phyloP scores from a whole-genome alignment of 2,888 invertebrate species.

The Notodonta ziczac region DNA sequence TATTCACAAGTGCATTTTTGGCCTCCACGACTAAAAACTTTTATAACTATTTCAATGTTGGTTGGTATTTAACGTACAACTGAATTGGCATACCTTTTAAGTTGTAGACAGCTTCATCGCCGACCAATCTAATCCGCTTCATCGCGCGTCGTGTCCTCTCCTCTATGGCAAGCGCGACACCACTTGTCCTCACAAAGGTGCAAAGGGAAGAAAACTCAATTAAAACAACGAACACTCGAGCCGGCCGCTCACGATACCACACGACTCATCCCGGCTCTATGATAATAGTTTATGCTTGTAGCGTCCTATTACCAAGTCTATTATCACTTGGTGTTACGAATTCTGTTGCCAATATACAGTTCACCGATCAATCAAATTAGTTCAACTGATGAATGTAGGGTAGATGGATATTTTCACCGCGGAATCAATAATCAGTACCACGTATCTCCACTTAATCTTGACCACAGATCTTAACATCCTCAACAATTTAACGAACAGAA shows the following conservation, averaged over 20 bases:
- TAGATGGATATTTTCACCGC: too few relatives aligned
- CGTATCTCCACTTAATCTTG: neutral
- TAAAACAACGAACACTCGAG: conserved; percentile 66
- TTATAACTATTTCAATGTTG: too few relatives aligned
- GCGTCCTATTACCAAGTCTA: neutral
- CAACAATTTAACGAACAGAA: conserved; percentile 31
- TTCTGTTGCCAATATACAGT: neutral
- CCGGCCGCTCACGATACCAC: conserved; percentile 60
- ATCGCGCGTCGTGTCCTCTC: conserved; percentile 29
- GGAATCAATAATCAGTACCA: too few relatives aligned
- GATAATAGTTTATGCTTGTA: conserved; percentile 13
- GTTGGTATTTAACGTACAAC: too few relatives aligned
- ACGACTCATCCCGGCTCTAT: conserved; percentile 57
- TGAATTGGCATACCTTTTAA: too few relatives aligned
- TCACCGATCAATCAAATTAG: neutral
- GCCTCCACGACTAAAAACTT: too few relatives aligned
- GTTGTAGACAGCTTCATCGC: neutral
- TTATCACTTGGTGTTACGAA: neutral
- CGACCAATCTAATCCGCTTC: conserved; percentile 37
- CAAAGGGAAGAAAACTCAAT: conserved; percentile 70
- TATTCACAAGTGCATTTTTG: too few relatives aligned
- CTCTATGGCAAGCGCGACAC: conserved; percentile 48
- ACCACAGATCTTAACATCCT: conserved; percentile 14
- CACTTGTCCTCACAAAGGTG: conserved; percentile 65
- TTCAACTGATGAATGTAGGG: too few relatives aligned